Percentiles rank a stretch among this genome's conserved stretches.
Evolutionary conservation across 2,888 invertebrate genomes (phyloP).

Genomic region (Hydrotaea cyrtoneurina): DNA sequence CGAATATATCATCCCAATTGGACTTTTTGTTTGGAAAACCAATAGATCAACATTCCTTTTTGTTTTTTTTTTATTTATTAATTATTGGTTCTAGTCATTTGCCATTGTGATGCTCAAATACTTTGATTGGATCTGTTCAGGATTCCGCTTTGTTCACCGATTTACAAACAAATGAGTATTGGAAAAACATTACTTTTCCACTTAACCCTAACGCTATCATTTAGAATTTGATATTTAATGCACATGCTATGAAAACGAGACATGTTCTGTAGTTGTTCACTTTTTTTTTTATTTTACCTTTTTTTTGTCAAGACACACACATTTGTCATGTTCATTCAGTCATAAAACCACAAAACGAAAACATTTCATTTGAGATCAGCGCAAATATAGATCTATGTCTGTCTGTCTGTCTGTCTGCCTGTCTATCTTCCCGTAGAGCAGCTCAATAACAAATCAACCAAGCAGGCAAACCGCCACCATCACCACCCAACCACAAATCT

Average conservation of each 20-base stretch:
- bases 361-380: slow-evolving; percentile 58
- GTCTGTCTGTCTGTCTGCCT: slow-evolving; percentile 20
- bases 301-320: too few relatives aligned
- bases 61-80: too few relatives aligned
- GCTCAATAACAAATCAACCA: slow-evolving; percentile 61
- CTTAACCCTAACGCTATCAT: background rate
- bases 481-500: slow-evolving; percentile 59
- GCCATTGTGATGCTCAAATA: background rate
- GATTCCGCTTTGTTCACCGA: slow-evolving; percentile 12
- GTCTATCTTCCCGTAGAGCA: slow-evolving; percentile 34
- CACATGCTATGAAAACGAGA: slow-evolving; percentile 62
- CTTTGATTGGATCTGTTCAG: background rate
- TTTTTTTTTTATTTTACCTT: background rate
- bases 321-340: slow-evolving; percentile 72
- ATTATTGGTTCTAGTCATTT: too few relatives aligned
- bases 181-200: slow-evolving; percentile 1
- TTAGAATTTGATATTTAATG: slow-evolving; percentile 57
- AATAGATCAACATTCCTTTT: too few relatives aligned
- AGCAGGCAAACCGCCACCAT: slow-evolving; percentile 38
- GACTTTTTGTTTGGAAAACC: too few relatives aligned
- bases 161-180: background rate
- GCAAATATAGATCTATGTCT: slow-evolving; percentile 35
- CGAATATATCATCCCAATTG: too few relatives aligned
- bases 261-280: background rate
- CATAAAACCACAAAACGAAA: slow-evolving; percentile 71